These are phyloP conservation scores for Spizaetus ornatus DNA, from an alignment of 2,113 vertebrate species.

Conservation along the genomic window DNA sequence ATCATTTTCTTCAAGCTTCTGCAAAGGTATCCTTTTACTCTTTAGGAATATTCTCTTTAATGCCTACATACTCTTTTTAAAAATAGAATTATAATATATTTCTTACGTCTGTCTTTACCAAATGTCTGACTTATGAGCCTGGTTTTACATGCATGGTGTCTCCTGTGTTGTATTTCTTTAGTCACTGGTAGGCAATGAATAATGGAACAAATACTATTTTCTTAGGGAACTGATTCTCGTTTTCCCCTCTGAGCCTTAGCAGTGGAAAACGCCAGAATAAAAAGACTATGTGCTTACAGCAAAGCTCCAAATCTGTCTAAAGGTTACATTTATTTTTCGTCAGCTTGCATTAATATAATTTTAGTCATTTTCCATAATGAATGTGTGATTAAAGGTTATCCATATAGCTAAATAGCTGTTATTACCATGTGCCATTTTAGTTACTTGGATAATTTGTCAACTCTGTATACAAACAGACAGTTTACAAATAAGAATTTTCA, in stretches of 20 bases:
- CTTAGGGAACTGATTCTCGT: not conserved
- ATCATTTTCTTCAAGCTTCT: not conserved
- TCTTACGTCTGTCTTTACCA: not conserved
- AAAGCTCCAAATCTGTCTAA: not conserved
- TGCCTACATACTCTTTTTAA: not conserved
- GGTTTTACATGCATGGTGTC: not conserved
- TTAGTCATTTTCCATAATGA: conserved; percentile 43
- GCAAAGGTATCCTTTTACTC: not conserved
- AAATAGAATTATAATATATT: not conserved
- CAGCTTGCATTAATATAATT: not conserved
- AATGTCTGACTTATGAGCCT: not conserved
- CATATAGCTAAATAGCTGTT: conserved; percentile 28
- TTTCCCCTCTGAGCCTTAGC: not conserved
- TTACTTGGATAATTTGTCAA: conserved; percentile 62
- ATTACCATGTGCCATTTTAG: conserved; percentile 66
- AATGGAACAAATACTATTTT: not conserved
- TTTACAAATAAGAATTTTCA: conserved; percentile 61
- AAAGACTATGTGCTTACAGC: not conserved
- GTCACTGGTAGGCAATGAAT: not conserved
- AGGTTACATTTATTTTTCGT: conserved; percentile 7
- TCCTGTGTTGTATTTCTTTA: not conserved
- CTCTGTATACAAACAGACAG: conserved; percentile 28
- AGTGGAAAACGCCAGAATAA: not conserved
- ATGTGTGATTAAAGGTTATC: conserved; percentile 64
- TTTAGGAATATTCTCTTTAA: not conserved